These are phyloP conservation scores for Hedya salicella DNA, from an alignment of 2,888 invertebrate genomes.

Conservation along the genomic window DNA sequence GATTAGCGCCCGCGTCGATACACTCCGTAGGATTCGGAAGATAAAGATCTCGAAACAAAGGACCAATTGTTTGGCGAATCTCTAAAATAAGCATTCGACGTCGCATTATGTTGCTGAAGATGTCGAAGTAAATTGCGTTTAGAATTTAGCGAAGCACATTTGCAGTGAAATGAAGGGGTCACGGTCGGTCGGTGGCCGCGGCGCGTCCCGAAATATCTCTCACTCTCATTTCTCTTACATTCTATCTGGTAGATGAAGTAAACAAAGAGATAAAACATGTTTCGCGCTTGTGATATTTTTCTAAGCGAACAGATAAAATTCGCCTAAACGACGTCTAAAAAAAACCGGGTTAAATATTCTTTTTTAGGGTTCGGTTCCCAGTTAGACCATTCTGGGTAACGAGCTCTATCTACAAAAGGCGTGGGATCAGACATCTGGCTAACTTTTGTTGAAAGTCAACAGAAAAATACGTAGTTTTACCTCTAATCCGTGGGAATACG, in stretches of 20 bases:
- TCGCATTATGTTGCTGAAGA: background rate
- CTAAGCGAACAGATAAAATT: no score
- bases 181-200: constrained; percentile 60
- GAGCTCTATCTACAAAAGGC: no score
- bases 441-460: no score
- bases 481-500: no score
- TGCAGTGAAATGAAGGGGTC: constrained; percentile 52
- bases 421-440: no score
- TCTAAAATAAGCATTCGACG: constrained; percentile 16
- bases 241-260: constrained; percentile 24
- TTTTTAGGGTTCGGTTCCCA: no score
- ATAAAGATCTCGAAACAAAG: constrained; percentile 21
- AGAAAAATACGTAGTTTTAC: no score
- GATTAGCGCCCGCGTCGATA: background rate
- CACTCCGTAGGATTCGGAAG: background rate
- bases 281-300: constrained; percentile 6
- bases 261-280: constrained; percentile 31
- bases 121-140: constrained; percentile 16
- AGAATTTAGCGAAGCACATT: constrained; percentile 20
- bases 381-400: no score
- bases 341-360: no score
- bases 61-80: constrained; percentile 17
- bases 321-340: no score
- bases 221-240: constrained; percentile 47
- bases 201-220: constrained; percentile 59